Evolutionary conservation across 2,797 vertebrate genomes (phyloP), one percentile per base, ranked within the genome.

Genomic region (Gallirallus australis): DNA sequence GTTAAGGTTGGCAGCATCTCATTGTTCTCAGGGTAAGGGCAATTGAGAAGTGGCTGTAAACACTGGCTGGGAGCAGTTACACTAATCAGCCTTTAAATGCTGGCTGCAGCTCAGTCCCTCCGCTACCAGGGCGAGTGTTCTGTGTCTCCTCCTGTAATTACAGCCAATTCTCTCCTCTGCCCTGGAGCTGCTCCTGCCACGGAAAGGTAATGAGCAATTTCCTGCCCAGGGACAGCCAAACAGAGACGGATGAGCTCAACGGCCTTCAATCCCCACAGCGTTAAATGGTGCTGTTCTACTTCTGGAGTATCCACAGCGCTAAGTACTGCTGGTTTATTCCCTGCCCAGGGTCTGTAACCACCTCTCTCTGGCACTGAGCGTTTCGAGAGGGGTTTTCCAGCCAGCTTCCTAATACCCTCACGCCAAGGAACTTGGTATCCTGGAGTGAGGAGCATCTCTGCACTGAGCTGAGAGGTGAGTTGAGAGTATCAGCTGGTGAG

Each of bases 141-240:
- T 72, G 37, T 61, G 54, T 1, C 53, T 95, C 48, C 65, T 81
- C 50, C 54, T 89, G 53, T 94, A 86, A 89, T 94, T 90, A 89
- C 0, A 42, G 78, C 73, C 94, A 86, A 25, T 92, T 92, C 77
- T 86, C 57, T 57, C 83, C 88, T 91, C 86, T 84, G 83, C 86
- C 73, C 73, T 71, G 50, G 70, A 93, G 77, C 60, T 75, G 47
- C 76, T 93, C 79, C 76, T 82, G 48, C 71, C 72, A 64, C 37
- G 80, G 86, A 78, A 88, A 94, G 94, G 89, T 94, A 94, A 93
- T 94, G 93, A 92, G 90, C 77, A 50, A 31, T 94, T 96, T 95
- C 89, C 90, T 95, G 90, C 70, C 61, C 33, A 20, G 66, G 45
- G 61, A 95, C 54, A 83, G 61, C 17, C 35, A 24, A 56, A 80